Evolutionary conservation across 2,797 vertebrate genomes (phyloP).

Genomic region (Carapus acus): DNA sequence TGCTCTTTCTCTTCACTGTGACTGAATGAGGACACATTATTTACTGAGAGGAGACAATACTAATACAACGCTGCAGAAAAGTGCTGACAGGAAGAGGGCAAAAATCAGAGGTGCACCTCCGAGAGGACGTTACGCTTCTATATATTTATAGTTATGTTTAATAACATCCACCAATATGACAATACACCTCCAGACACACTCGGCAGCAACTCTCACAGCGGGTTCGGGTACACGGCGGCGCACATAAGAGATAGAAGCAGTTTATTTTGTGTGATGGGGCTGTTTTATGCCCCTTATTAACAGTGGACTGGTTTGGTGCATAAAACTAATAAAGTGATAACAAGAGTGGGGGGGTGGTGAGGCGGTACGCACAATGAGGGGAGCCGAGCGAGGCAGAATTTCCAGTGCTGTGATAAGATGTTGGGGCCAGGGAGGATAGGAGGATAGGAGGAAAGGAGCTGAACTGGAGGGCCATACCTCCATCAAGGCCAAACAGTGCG

Average conservation of each 20-base stretch:
- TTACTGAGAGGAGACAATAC: conserved; percentile 78
- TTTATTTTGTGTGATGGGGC: conserved; percentile 13
- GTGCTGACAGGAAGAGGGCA: conserved; percentile 77
- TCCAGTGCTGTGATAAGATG: too few relatives aligned
- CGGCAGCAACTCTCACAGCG: conserved; percentile 40
- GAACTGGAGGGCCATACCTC: too few relatives aligned
- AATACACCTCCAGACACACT: conserved; percentile 56
- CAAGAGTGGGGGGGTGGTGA: background rate
- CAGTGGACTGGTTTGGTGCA: background rate
- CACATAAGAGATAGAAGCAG: conserved; percentile 32
- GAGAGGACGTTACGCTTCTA: conserved; percentile 63
- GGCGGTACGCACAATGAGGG: background rate
- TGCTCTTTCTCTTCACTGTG: conserved; percentile 78
- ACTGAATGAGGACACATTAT: conserved; percentile 85
- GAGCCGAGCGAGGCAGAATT: too few relatives aligned
- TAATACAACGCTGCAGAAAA: conserved; percentile 70
- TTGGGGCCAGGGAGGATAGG: too few relatives aligned
- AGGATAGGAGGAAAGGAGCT: too few relatives aligned
- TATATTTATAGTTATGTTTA: conserved; percentile 73
- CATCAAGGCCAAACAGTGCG: too few relatives aligned
- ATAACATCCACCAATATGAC: conserved; percentile 62
- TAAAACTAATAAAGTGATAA: background rate
- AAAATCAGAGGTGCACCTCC: conserved; percentile 69
- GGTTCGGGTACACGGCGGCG: conserved; percentile 47
- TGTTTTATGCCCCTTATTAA: conserved; percentile 7